Conservation (phyloP, 2,113 vertebrate species). For the Talpa occidentalis region DNA sequence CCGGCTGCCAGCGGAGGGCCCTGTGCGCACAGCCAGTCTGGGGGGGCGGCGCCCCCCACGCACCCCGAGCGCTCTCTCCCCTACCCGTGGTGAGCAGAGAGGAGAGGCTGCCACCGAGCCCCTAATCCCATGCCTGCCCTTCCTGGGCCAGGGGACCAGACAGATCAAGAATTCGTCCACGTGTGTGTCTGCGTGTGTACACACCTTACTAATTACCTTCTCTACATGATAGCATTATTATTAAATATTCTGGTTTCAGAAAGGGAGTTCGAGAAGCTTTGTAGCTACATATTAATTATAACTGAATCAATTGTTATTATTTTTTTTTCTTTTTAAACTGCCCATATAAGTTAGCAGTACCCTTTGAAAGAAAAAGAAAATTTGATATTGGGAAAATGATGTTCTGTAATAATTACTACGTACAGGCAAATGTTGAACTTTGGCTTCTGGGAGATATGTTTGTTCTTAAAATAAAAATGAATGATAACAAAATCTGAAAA, state of each 20-base stretch:
- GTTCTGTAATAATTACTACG: neutral
- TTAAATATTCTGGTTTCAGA: neutral
- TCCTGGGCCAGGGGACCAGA: neutral
- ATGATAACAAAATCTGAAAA: neutral
- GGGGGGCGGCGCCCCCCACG: accelerated
- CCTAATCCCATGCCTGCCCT: accelerated
- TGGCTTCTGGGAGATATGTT: neutral
- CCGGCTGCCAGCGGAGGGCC: neutral
- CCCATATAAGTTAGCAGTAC: neutral
- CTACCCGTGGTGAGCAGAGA: neutral
- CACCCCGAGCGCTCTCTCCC: accelerated
- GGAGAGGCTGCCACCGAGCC: accelerated
- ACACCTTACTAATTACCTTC: neutral
- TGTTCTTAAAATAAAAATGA: no score
- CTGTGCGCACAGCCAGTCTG: neutral
- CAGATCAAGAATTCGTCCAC: neutral
- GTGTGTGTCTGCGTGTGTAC: no score
- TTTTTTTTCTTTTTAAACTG: slow-evolving; percentile 64
- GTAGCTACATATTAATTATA: neutral
- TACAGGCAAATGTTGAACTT: slow-evolving; percentile 39
- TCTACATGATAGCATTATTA: neutral
- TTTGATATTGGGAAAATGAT: neutral
- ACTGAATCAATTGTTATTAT: neutral
- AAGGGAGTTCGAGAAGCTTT: neutral
- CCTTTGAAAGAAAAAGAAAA: slow-evolving; percentile 51